These are phyloP conservation scores for Neofelis nebulosa DNA, from an alignment of 2,113 vertebrate genomes.

Conservation along the genomic window DNA sequence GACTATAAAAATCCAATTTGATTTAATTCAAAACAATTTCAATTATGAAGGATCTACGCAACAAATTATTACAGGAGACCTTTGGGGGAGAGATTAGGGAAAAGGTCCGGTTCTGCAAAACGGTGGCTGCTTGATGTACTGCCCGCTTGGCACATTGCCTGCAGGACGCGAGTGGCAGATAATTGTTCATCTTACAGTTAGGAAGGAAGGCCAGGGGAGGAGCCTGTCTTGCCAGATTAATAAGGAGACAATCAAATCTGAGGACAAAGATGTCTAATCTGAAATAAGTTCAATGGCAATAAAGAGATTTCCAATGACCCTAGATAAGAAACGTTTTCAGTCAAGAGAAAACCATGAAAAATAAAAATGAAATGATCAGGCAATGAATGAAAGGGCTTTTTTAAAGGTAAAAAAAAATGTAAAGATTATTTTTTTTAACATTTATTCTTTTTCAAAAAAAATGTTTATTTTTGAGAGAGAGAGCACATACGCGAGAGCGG, in stretches of 20 bases:
- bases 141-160: background rate
- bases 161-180: background rate
- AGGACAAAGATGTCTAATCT: background rate
- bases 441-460: background rate
- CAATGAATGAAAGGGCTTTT: background rate
- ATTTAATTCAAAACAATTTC: conserved; percentile 16
- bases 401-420: background rate
- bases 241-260: background rate
- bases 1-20: background rate
- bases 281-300: background rate
- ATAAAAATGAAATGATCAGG: background rate
- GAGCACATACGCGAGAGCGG: no score
- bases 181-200: background rate
- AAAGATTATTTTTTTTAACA: background rate
- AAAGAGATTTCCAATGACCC: background rate
- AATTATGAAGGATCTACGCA: background rate
- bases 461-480: no score
- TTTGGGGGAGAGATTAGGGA: background rate
- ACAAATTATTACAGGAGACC: background rate
- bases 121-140: background rate
- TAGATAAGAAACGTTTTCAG: background rate
- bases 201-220: background rate
- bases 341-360: background rate
- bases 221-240: background rate
- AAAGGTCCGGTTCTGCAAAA: background rate